Evolutionary conservation across 2,797 vertebrate species (phyloP).

Genomic region (Hipposideros larvatus): DNA sequence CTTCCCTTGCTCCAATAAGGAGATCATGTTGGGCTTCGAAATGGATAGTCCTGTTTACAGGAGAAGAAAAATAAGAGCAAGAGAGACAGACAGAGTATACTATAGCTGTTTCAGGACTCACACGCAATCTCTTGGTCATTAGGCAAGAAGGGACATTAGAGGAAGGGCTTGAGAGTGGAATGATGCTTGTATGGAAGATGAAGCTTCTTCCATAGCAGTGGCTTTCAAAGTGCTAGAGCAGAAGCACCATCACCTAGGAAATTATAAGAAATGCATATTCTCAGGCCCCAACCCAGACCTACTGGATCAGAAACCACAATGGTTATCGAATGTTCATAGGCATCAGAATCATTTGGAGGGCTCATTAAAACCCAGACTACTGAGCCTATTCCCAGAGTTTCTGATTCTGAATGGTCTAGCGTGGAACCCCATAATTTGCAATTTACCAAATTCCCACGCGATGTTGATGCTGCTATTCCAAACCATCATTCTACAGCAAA

Average conservation of each 20-base stretch:
- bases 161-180: conserved; percentile 18
- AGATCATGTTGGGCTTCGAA: conserved; percentile 75
- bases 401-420: conserved; percentile 15
- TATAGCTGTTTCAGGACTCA: not conserved
- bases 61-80: conserved; percentile 63
- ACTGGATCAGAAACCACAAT: not conserved
- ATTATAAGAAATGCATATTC: conserved; percentile 26
- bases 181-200: not conserved
- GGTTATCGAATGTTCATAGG: not conserved
- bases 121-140: not conserved
- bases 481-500: conserved; percentile 28
- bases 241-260: not conserved
- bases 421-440: not conserved
- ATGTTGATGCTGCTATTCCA: not conserved
- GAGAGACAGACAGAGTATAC: not conserved
- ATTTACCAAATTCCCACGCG: not conserved
- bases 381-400: not conserved
- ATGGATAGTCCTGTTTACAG: conserved; percentile 69
- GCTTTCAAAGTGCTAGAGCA: conserved; percentile 28
- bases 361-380: conserved; percentile 37
- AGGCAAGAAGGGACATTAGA: conserved; percentile 1
- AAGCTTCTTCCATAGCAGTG: not conserved
- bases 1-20: conserved; percentile 77
- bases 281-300: not conserved
- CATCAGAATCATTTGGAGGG: not conserved